These are phyloP conservation scores for Ischnus inquisitorius DNA, from an alignment of 2,888 invertebrate genomes.

Conservation along the genomic window DNA sequence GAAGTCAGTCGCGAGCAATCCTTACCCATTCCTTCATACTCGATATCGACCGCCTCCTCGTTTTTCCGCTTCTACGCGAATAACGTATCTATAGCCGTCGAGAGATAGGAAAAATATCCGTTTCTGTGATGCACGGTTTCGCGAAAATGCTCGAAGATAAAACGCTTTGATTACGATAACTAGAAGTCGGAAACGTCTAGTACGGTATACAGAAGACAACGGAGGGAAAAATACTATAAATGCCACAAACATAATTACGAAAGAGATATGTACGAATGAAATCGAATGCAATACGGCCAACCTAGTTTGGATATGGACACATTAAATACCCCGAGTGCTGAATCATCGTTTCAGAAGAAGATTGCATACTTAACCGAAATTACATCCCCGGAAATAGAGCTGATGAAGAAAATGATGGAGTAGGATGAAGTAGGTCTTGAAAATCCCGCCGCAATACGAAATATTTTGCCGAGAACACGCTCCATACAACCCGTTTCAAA, in stretches of 20 bases:
- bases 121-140: neutral
- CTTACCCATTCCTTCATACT: neutral
- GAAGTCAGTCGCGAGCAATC: slow-evolving; percentile 26
- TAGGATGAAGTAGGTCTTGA: neutral
- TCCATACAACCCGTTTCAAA: neutral
- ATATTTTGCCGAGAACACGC: slow-evolving; percentile 3
- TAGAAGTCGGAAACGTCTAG: neutral
- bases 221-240: neutral
- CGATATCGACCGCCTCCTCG: slow-evolving; percentile 35
- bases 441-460: neutral
- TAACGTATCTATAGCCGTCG: neutral
- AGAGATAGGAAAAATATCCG: slow-evolving; percentile 38
- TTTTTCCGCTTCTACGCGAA: neutral
- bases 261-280: neutral
- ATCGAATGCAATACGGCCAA: neutral
- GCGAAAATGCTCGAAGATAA: slow-evolving; percentile 19
- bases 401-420: neutral
- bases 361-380: neutral
- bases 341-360: neutral
- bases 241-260: slow-evolving; percentile 18
- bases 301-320: neutral
- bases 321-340: neutral
- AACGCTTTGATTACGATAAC: slow-evolving; percentile 18
- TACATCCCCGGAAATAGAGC: neutral
- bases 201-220: neutral